Conservation (phyloP, 2,797 vertebrate genomes). For the Adrianichthys oophorus region DNA sequence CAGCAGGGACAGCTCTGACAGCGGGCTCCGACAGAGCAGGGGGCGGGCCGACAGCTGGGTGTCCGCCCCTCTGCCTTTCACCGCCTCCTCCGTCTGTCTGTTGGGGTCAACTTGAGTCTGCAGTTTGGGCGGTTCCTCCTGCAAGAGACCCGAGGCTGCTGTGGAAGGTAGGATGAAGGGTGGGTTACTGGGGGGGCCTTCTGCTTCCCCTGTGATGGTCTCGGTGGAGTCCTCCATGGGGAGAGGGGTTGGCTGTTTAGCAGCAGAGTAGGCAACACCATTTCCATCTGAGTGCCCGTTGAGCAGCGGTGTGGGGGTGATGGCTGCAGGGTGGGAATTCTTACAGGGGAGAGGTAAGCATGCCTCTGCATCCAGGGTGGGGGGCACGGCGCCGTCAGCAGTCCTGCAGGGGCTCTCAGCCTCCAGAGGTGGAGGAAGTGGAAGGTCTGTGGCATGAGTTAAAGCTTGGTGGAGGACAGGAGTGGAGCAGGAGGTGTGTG, state of each 20-base stretch:
- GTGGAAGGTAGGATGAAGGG: conserved; percentile 12
- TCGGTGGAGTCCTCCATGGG: conserved; percentile 78
- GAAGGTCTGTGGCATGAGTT: conserved; percentile 50
- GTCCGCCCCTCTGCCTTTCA: conserved; percentile 68
- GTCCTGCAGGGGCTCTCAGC: conserved; percentile 54
- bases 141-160: conserved; percentile 18
- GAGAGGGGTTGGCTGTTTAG: conserved; percentile 43
- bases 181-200: not conserved
- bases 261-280: conserved; percentile 22
- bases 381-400: conserved; percentile 46
- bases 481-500: conserved; percentile 42
- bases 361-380: conserved; percentile 49
- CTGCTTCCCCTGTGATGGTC: conserved; percentile 72
- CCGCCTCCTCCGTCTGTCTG: conserved; percentile 40
- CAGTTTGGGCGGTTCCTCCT: conserved; percentile 25
- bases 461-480: conserved; percentile 62
- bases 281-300: conserved; percentile 29
- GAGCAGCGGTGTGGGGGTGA: conserved; percentile 14
- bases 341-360: conserved; percentile 62
- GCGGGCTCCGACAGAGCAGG: conserved; percentile 85
- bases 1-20: conserved; percentile 86
- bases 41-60: conserved; percentile 70
- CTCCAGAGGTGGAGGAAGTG: conserved; percentile 45
- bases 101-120: conserved; percentile 14
- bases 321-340: conserved; percentile 31